Evolutionary conservation across 2,797 vertebrate species (phyloP), one percentile per base, ranked within the genome.

Genomic region (Sparidentex hasta): DNA sequence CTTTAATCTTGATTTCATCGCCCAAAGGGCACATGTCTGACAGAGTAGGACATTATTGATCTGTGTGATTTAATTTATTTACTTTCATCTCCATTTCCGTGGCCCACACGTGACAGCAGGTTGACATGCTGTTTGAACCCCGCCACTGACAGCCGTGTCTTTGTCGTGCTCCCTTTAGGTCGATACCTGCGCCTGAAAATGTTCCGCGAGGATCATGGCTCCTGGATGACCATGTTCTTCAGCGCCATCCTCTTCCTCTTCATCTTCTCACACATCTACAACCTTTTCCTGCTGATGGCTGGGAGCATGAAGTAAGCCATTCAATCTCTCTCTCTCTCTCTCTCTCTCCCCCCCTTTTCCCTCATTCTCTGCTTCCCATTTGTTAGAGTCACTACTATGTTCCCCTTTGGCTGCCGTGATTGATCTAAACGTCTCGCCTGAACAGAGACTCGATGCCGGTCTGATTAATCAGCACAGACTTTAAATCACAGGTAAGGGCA

Each of bases 151-250:
- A 38, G 51, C 76, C 1, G 48, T 90, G 87, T 91, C 87, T 86
- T 88, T 90, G 76, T 90, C 82, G 3, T 87, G 70, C 82, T 80
- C 69, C 81, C 62, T 66, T 71, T 89, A 99, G 98, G 98, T 94
- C 96, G 97, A 81, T 95, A 97, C 87, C 97, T 99, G 72, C 96
- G 97, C 56, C 93, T 99, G 92, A 99, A 99, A 93, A 97, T 99
- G 97, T 99, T 99, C 93, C 96, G 97, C 47, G 97, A 98, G 87
- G 98, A 99, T 87, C 98, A 99, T 1, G 98, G 98, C 65, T 99
- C 98, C 38, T 99, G 98, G 98, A 99, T 99, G 98, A 98, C 97
- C 0, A 99, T 99, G 98, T 98, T 99, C 95, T 99, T 99, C 96
- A 98, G 96, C 94, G 96, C 96, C 68, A 98, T 99, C 91, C 97